Conservation (phyloP, 2,888 invertebrate species). For the Clistopyga incitator region DNA sequence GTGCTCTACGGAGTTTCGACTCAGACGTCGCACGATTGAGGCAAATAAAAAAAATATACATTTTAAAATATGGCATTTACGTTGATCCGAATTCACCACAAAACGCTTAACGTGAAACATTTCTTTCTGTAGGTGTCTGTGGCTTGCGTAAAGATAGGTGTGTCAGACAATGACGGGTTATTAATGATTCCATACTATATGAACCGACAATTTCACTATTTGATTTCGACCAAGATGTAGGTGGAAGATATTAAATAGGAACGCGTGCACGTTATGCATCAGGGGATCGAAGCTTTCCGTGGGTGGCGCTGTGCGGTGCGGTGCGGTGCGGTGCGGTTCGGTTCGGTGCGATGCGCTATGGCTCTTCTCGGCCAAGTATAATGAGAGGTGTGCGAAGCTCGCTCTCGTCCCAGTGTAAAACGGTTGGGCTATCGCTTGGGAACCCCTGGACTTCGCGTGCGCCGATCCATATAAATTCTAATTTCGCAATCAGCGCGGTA, state of each 20-base stretch:
- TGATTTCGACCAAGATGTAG: conserved; percentile 42
- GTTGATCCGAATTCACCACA: neutral
- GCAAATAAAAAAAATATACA: neutral
- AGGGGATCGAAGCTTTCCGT: conserved; percentile 31
- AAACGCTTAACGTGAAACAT: neutral
- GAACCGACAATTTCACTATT: conserved; percentile 16
- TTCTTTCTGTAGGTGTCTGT: neutral
- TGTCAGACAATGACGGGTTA: conserved; percentile 2
- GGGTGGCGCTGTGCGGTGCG: conserved; percentile 17
- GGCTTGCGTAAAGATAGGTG: conserved; percentile 6
- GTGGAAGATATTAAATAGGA: conserved; percentile 40
- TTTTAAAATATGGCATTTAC: conserved; percentile 10
- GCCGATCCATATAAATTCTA: conserved; percentile 84
- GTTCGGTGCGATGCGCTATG: neutral
- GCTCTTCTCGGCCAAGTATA: conserved; percentile 44
- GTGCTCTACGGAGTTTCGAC: conserved; percentile 24
- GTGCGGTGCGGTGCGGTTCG: neutral
- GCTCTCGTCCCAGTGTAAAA: conserved; percentile 42
- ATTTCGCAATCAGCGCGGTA: conserved; percentile 82
- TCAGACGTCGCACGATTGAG: conserved; percentile 14
- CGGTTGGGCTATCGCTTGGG: conserved; percentile 71
- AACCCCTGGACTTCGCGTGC: conserved; percentile 82
- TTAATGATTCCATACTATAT: conserved; percentile 28
- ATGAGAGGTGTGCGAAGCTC: conserved; percentile 38
- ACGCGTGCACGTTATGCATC: conserved; percentile 42